Conservation (phyloP, 1,140 invertebrate genomes). For the Scaptodrosophila lebanonensis region DNA sequence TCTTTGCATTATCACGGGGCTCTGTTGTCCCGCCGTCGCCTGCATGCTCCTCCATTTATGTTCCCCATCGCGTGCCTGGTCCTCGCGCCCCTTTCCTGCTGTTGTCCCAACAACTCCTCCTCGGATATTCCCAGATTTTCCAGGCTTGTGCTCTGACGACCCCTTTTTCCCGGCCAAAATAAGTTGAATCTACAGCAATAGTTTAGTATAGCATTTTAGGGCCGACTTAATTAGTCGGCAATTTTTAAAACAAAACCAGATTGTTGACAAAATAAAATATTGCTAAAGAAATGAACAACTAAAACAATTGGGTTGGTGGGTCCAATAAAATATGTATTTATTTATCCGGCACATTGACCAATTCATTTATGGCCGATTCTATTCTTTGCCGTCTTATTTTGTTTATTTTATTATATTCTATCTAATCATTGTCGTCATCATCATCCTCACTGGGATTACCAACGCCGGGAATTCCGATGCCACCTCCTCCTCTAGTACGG, state of each 20-base stretch:
- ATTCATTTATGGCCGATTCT: too few species aligned
- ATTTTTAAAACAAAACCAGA: too few species aligned
- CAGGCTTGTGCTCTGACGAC: slow-evolving; percentile 93
- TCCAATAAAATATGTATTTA: too few species aligned
- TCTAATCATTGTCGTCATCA: slow-evolving; percentile 62
- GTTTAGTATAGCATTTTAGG: too few species aligned
- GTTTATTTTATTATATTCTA: too few species aligned
- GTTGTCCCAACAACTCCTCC: slow-evolving; percentile 94
- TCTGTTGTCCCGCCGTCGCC: slow-evolving; percentile 22
- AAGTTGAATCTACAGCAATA: too few species aligned
- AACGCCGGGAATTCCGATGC: slow-evolving; percentile 7
- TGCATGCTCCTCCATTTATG: slow-evolving; percentile 44
- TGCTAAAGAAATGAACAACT: too few species aligned
- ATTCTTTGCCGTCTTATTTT: too few species aligned
- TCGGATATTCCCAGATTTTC: slow-evolving; percentile 98
- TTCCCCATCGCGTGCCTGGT: slow-evolving; percentile 42
- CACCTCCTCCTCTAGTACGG: slow-evolving; percentile 3
- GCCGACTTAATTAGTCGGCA: too few species aligned
- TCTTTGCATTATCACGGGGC: neutral
- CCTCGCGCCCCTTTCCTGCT: slow-evolving; percentile 88
- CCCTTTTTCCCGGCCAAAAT: slow-evolving; percentile 93
- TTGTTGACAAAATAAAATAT: too few species aligned
- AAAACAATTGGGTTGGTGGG: too few species aligned
- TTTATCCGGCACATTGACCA: too few species aligned
- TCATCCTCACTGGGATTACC: slow-evolving; percentile 63